Evolutionary conservation across 2,113 vertebrate genomes (phyloP).

Genomic region (Cyanistes caeruleus): DNA sequence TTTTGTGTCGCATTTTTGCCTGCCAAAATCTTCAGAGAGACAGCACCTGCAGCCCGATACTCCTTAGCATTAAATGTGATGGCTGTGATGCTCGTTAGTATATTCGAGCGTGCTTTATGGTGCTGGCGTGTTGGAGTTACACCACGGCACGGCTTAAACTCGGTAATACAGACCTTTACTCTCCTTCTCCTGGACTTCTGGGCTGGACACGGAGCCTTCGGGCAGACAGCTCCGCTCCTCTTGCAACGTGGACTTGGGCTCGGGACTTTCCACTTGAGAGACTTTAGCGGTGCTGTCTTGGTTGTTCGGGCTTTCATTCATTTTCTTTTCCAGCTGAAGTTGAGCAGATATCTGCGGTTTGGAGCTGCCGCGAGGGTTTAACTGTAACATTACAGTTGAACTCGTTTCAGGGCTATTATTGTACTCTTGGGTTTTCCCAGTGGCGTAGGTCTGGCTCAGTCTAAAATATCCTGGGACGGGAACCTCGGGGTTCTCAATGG

Average conservation of each 20-base stretch:
- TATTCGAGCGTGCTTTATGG: constrained; percentile 89
- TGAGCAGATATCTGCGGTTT: constrained; percentile 90
- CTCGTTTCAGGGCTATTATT: constrained; percentile 88
- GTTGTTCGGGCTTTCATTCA: constrained; percentile 81
- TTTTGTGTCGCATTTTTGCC: constrained; percentile 41
- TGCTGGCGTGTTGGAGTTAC: constrained; percentile 83
- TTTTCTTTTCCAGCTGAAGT: constrained; percentile 90
- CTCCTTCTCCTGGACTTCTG: constrained; percentile 92
- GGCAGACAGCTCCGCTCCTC: constrained; percentile 88
- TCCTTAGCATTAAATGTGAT: constrained; percentile 88
- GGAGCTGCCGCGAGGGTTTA: constrained; percentile 89
- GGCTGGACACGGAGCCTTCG: constrained; percentile 91
- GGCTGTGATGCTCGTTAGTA: constrained; percentile 86
- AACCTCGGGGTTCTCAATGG: constrained; percentile 94
- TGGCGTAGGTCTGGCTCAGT: constrained; percentile 97
- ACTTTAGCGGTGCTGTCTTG: constrained; percentile 85
- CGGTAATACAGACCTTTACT: constrained; percentile 96
- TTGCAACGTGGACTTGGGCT: constrained; percentile 83
- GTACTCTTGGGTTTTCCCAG: constrained; percentile 94
- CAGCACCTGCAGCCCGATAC: constrained; percentile 73
- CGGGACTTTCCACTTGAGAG: constrained; percentile 86
- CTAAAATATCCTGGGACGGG: constrained; percentile 99
- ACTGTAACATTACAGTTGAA: constrained; percentile 92
- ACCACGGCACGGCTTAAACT: constrained; percentile 85
- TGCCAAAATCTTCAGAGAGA: constrained; percentile 64